Evolutionary conservation across 92 coral and sea anemone species (phyloP), one percentile per base, ranked within the genome.

Genomic region (Epizoanthus rinbou): DNA sequence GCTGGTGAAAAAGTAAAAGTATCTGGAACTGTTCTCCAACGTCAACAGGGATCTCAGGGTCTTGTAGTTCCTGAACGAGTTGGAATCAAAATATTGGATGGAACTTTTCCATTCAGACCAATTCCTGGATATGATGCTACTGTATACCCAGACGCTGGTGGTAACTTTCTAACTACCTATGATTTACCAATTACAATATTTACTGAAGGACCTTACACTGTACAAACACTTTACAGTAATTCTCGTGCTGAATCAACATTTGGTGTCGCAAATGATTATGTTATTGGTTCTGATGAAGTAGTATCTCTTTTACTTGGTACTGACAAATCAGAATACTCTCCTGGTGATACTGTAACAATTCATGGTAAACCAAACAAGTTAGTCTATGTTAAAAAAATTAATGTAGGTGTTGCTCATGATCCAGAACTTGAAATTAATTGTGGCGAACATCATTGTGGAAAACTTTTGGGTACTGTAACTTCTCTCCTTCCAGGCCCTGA

Each of bases 321-420:
- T 59, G 65, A 59, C 0, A 59, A 59, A n/a, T 23, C 19, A 59
- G 65, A 59, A 23, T 59, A 59, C 18, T 6, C 1, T 0, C 65
- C 65, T 18, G 65, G 65, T 17, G 65, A 59, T 16, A 59, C 22
- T 17, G 65, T 59, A 1, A 59, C 65, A 59, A 8, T 59, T 59
- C 19, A 19, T 18, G 65, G 65, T n/a, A 59, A 59, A 59, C 65
- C 65, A 59, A 59, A 57, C 62, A 57, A 57, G 62, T n/a, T 57
- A 57, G 21, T 41, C 6, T 41, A 41, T 41, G 47, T 41, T 41
- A 41, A 41, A 41, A 41, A 41, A 41, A 41, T 41, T 3, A 41
- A 41, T 41, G 47, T 41, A 41, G 47, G 47, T 41, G 47, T 41
- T 41, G 7, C 47, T 8, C 47, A 41, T 4, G 47, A 41, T 41